Conservation (phyloP, 2,113 vertebrate genomes). For the Maylandia zebra region DNA sequence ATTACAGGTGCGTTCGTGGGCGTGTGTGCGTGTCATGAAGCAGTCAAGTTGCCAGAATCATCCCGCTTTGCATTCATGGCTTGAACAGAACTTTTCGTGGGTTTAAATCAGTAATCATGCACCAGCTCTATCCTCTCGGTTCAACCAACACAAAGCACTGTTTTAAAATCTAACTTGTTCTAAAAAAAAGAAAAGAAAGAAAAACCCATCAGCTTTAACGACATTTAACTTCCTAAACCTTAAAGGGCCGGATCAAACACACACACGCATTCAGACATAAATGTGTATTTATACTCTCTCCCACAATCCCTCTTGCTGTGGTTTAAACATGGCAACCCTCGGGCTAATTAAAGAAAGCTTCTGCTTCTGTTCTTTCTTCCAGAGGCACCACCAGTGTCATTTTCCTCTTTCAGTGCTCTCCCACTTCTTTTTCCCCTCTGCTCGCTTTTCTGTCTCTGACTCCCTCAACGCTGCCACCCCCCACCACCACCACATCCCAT, state of each 20-base stretch:
- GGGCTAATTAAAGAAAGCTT: slow-evolving; percentile 47
- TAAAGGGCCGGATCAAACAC: background rate
- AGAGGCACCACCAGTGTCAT: background rate
- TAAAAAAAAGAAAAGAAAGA: background rate
- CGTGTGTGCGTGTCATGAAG: background rate
- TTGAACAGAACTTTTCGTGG: background rate
- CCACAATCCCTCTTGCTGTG: background rate
- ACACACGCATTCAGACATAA: background rate
- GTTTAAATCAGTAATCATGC: background rate
- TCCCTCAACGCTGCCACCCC: background rate
- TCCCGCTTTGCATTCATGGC: background rate
- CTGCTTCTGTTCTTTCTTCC: background rate
- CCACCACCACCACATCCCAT: background rate
- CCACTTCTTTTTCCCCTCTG: background rate
- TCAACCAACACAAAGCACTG: background rate
- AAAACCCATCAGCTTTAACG: background rate
- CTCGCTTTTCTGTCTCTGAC: background rate
- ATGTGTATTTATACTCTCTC: background rate
- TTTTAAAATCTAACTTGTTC: background rate
- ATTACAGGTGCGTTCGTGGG: slow-evolving; percentile 78
- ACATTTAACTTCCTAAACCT: background rate
- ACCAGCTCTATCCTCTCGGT: background rate
- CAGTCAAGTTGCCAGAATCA: background rate
- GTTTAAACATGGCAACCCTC: slow-evolving; percentile 25
- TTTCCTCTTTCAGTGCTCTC: background rate